Evolutionary conservation across 2,888 invertebrate genomes (phyloP), one percentile per base, ranked within the genome.

Genomic region (Monochamus alternatus): DNA sequence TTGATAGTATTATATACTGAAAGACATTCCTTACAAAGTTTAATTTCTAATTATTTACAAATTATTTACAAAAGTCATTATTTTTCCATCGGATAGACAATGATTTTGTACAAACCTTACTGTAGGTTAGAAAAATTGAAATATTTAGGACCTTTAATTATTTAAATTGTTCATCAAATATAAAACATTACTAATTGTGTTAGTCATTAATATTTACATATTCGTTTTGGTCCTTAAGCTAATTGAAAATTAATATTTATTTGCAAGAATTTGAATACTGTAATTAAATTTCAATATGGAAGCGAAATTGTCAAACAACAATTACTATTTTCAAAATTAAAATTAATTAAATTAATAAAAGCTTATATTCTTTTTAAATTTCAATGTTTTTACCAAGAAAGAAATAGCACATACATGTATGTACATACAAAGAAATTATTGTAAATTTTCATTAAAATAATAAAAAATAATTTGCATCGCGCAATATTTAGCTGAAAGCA

Each of bases 1-100:
- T 8, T 47, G 64, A 64, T 47, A 64, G 14, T 30, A 64, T 44
- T 64, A 47, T 12, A 47, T 12, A 64, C 47, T 64, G 64, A 64
- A 47, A 64, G 47, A 64, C 64, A n/a, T 14, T 43, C 14, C 7
- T 12, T 47, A 47, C 38, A 22, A 38, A 14, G 5, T 8, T 12
- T 38, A 38, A 63, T 55, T 55, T 55, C n/a, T n/a, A 14, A 14
- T 8, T 63, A 63, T 63, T 44, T 63, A 63, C 63, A 63, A 9
- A 44, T 55, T 22, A 14, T 55, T 55, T 55, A 55, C 55, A 22
- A 55, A 55, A 7, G 22, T 55, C n/a, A 22, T n/a, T 10, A 52
- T 55, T 55, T 14, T 55, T 14, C 55, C 38, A 38, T 1, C 38
- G 38, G 38, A 7, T 38, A 38, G 38, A 38, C 2, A 38, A 38